phyloP scores from a whole-genome alignment of 2,113 vertebrate species.

The Climacteris rufus region DNA sequence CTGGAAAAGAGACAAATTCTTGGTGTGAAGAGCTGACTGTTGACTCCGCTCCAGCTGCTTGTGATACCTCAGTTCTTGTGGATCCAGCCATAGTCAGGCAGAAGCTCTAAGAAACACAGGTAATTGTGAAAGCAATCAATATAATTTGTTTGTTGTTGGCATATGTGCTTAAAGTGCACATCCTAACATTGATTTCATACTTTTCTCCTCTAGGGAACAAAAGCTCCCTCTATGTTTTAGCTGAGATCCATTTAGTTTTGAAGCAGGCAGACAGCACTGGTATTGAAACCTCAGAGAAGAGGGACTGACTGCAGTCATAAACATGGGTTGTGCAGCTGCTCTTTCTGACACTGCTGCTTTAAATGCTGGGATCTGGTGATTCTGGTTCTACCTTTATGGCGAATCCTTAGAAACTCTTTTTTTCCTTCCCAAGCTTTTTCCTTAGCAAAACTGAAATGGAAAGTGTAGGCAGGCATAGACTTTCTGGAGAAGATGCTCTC shows the following conservation, averaged over 20 bases:
- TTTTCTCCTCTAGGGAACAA: background rate
- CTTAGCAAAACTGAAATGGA: background rate
- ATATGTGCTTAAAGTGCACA: background rate
- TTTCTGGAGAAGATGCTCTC: background rate
- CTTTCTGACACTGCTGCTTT: background rate
- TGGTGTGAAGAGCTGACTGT: background rate
- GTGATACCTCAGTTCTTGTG: background rate
- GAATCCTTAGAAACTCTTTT: background rate
- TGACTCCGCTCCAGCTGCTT: background rate
- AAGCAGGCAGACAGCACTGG: background rate
- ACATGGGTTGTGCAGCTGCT: background rate
- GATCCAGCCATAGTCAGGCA: background rate
- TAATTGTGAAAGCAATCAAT: background rate
- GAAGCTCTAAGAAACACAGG: background rate
- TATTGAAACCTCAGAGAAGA: background rate
- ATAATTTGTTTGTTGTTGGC: background rate
- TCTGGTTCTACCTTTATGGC: background rate
- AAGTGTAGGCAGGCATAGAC: background rate
- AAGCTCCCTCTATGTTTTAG: background rate
- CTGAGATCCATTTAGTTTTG: background rate
- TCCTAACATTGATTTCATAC: background rate
- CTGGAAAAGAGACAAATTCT: background rate
- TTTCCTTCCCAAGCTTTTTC: background rate
- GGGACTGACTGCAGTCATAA: background rate
- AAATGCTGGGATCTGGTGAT: background rate